Evolutionary conservation across 2,113 vertebrate genomes (phyloP).

Genomic region (Phalacrocorax pelagicus): DNA sequence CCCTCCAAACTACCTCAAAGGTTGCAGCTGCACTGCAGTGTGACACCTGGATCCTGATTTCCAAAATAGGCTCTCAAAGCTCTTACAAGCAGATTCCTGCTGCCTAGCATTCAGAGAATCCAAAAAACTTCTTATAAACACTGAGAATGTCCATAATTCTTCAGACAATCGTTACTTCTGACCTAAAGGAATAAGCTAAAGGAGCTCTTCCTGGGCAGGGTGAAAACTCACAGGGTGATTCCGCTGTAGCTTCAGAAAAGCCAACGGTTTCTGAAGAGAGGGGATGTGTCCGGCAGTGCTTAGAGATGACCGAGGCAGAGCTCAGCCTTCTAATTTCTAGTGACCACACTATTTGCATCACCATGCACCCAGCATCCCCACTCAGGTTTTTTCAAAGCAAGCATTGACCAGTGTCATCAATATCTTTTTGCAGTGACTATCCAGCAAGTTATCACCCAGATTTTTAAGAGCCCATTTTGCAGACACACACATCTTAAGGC

Average conservation of each 20-base stretch:
- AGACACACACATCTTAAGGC: neutral
- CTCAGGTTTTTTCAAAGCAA: neutral
- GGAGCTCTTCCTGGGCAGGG: neutral
- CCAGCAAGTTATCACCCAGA: neutral
- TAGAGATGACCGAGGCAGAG: neutral
- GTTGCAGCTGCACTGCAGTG: neutral
- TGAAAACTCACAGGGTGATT: neutral
- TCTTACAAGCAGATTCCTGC: neutral
- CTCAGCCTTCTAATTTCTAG: neutral
- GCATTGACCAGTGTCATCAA: neutral
- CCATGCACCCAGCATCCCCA: neutral
- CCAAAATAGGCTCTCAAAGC: neutral
- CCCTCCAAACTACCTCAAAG: neutral
- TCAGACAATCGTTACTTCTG: neutral
- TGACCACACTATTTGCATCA: rapidly evolving
- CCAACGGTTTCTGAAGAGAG: neutral
- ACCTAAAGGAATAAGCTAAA: neutral
- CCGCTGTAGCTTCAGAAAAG: neutral
- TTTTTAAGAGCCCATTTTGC: neutral
- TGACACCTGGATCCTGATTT: neutral
- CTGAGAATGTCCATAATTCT: neutral
- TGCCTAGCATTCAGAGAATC: neutral
- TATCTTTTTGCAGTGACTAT: neutral
- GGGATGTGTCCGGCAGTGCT: neutral
- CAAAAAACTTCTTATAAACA: neutral